Percentiles rank a stretch among this genome's conserved stretches.
Conservation (phyloP, 1,140 invertebrate genomes). For the Drosophila albomicans region DNA sequence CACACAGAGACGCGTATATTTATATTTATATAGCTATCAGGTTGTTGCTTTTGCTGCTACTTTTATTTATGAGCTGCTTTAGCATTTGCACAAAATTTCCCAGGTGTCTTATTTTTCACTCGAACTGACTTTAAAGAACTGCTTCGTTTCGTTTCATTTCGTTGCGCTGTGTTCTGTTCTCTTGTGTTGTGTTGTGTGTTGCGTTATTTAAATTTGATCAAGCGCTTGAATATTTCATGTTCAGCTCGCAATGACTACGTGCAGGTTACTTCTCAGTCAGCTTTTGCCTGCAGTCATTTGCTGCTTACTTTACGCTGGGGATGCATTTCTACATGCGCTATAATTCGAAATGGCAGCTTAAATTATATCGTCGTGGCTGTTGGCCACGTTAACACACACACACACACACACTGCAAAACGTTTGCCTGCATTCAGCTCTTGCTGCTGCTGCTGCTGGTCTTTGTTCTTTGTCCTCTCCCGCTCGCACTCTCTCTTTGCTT, state of each 20-base stretch:
- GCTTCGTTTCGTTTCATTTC: neutral
- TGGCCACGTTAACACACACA: slow-evolving; percentile 18
- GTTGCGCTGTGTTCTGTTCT: neutral
- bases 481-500: neutral
- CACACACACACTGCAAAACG: neutral
- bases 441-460: neutral
- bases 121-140: slow-evolving; percentile 26
- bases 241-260: neutral
- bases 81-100: slow-evolving; percentile 59
- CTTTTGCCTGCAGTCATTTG: slow-evolving; percentile 23
- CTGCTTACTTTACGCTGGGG: slow-evolving; percentile 28
- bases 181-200: no score
- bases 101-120: slow-evolving; percentile 52
- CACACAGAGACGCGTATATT: neutral
- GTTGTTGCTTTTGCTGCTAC: slow-evolving; percentile 3
- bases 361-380: slow-evolving; percentile 22
- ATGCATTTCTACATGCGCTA: slow-evolving; percentile 39
- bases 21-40: neutral
- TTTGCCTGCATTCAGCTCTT: slow-evolving; percentile 1
- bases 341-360: slow-evolving; percentile 28
- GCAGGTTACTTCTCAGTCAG: neutral
- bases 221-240: slow-evolving; percentile 39
- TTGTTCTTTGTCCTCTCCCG: neutral
- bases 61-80: slow-evolving; percentile 51
- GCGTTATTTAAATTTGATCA: slow-evolving; percentile 41